These are phyloP conservation scores for Chouioia cunea DNA, from an alignment of 2,888 invertebrate genomes.

Conservation along the genomic window DNA sequence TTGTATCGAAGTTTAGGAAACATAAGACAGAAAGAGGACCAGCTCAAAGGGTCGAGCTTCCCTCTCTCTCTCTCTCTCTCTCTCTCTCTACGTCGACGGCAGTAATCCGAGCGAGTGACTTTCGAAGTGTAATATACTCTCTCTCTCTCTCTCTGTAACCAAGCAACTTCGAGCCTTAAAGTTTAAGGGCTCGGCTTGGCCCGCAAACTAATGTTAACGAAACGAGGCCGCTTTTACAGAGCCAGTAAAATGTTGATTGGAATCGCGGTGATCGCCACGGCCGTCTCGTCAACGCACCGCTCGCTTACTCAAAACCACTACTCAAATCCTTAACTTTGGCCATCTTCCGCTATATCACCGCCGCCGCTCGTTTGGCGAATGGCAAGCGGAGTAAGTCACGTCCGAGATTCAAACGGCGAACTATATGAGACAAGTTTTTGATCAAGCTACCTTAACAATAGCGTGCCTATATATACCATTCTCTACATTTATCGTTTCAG, in stretches of 20 bases:
- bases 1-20: conserved; percentile 22
- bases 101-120: conserved; percentile 50
- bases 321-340: too few species aligned
- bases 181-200: conserved; percentile 56
- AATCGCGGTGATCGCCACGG: conserved; percentile 57
- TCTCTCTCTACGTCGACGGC: conserved; percentile 7
- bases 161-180: conserved; percentile 43
- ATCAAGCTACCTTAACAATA: too few species aligned
- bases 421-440: too few species aligned
- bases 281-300: background rate
- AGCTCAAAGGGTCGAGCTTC: background rate
- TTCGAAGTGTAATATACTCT: conserved; percentile 54
- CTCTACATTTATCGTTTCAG: too few species aligned
- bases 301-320: too few species aligned
- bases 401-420: too few species aligned
- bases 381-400: too few species aligned
- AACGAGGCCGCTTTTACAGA: conserved; percentile 62
- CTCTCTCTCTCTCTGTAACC: conserved; percentile 51
- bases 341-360: too few species aligned
- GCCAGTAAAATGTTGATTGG: conserved; percentile 65
- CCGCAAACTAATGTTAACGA: conserved; percentile 59
- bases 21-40: conserved; percentile 10
- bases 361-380: too few species aligned
- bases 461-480: too few species aligned
- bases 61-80: background rate